Conservation (phyloP, 2,797 vertebrate species). For the Ficedula albicollis region DNA sequence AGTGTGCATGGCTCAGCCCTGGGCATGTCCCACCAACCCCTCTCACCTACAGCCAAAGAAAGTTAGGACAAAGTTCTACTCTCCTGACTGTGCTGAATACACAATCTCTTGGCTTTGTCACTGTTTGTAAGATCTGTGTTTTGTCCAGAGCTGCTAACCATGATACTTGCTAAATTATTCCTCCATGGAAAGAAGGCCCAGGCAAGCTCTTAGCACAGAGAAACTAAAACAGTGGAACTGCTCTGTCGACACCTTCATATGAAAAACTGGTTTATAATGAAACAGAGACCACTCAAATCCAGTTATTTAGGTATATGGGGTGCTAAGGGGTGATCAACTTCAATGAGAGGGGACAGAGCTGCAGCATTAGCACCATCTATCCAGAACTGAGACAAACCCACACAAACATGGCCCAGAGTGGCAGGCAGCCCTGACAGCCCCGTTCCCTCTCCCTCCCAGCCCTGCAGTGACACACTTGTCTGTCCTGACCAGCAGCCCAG, state of each 20-base stretch:
- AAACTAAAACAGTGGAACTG: background rate
- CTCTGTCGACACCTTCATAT: accelerated
- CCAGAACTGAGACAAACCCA: background rate
- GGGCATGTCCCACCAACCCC: accelerated
- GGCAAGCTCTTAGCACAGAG: background rate
- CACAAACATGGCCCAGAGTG: background rate
- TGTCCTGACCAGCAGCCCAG: background rate
- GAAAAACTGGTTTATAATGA: background rate
- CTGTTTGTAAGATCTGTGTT: background rate
- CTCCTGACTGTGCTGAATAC: background rate
- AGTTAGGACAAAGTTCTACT: background rate
- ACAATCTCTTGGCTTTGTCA: background rate
- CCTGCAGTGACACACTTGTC: background rate
- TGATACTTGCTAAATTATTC: background rate
- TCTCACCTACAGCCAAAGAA: background rate
- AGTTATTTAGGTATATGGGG: background rate
- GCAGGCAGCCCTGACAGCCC: background rate
- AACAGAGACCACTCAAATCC: background rate
- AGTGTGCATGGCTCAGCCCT: background rate
- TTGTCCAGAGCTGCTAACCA: background rate
- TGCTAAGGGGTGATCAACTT: background rate
- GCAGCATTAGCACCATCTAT: background rate
- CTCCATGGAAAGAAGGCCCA: background rate
- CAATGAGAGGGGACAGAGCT: background rate
- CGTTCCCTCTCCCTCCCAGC: background rate